A percentile compares a stretch with the other conserved stretches of the same genome.
phyloP scores from a whole-genome alignment of 2,888 invertebrate genomes.

The Athalia cordata region DNA sequence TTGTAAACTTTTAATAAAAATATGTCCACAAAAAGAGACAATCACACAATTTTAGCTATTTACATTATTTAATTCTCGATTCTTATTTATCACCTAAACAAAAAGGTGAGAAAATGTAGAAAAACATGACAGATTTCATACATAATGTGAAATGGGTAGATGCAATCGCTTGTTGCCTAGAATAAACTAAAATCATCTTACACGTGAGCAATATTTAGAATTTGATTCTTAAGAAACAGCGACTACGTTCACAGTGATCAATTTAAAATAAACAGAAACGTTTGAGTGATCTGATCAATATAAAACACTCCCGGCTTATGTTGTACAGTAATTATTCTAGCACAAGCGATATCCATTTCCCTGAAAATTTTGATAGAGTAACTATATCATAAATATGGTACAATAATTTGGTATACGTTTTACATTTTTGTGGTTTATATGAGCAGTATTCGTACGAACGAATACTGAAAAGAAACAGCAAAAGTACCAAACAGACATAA shows the following conservation, averaged over 20 bases:
- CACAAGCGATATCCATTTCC: conserved; percentile 39
- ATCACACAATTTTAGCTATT: conserved; percentile 51
- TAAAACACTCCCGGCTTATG: not conserved
- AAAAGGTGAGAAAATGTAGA: conserved; percentile 69
- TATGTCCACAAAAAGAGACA: conserved; percentile 44
- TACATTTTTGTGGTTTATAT: conserved; percentile 36
- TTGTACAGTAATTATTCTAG: conserved; percentile 23
- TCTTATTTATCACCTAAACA: conserved; percentile 58
- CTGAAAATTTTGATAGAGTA: conserved; percentile 17
- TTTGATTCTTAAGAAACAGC: not conserved
- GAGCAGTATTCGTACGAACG: conserved; percentile 27
- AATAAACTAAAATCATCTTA: conserved; percentile 13
- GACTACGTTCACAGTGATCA: conserved; percentile 13
- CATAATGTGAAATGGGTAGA: conserved; percentile 53
- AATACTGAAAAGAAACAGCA: conserved; percentile 26
- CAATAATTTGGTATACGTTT: conserved; percentile 43
- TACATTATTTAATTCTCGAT: conserved; percentile 55
- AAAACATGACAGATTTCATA: conserved; percentile 65
- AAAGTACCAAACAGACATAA: conserved; percentile 25
- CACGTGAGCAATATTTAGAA: not conserved
- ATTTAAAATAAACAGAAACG: not conserved
- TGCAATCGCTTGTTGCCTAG: conserved; percentile 21
- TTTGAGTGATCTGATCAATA: not conserved
- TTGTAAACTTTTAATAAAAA: conserved; percentile 46
- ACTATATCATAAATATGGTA: conserved; percentile 35